Conservation (phyloP, 2,888 invertebrate species). For the Leistus spinibarbis region DNA sequence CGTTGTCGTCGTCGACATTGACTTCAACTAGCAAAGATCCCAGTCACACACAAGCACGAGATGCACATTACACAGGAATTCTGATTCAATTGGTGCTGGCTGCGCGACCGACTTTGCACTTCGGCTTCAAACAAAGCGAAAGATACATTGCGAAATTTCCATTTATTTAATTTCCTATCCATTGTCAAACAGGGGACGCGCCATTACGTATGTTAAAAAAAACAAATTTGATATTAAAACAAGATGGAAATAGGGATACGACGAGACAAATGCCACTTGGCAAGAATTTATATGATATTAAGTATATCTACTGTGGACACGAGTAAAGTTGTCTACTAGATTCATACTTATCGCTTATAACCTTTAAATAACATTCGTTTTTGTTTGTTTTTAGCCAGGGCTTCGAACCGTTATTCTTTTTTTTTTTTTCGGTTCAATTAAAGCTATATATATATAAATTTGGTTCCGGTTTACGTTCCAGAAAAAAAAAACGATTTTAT, state of each 20-base stretch:
- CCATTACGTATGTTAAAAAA: not conserved
- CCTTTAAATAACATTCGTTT: no score
- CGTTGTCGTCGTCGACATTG: not conserved
- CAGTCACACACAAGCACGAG: no score
- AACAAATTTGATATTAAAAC: not conserved
- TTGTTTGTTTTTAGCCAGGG: no score
- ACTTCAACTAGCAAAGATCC: not conserved
- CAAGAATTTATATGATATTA: no score
- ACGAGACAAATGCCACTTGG: not conserved
- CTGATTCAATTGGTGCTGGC: constrained; percentile 17
- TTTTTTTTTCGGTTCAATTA: no score
- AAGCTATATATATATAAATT: no score
- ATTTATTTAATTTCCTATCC: constrained; percentile 18
- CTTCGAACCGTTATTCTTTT: no score
- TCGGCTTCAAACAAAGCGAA: not conserved
- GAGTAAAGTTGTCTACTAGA: no score
- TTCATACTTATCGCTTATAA: no score
- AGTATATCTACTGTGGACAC: no score
- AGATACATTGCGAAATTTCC: constrained; percentile 19
- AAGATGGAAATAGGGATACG: not conserved
- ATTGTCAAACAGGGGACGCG: not conserved
- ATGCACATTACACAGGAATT: constrained; percentile 15
- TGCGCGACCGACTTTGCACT: not conserved
- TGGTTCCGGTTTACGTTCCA: no score
- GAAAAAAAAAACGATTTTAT: no score